A percentile compares a stretch with the other conserved stretches of the same genome.
These are phyloP conservation scores for Drusus annulatus DNA, from an alignment of 1,140 invertebrate species.

Conservation along the genomic window DNA sequence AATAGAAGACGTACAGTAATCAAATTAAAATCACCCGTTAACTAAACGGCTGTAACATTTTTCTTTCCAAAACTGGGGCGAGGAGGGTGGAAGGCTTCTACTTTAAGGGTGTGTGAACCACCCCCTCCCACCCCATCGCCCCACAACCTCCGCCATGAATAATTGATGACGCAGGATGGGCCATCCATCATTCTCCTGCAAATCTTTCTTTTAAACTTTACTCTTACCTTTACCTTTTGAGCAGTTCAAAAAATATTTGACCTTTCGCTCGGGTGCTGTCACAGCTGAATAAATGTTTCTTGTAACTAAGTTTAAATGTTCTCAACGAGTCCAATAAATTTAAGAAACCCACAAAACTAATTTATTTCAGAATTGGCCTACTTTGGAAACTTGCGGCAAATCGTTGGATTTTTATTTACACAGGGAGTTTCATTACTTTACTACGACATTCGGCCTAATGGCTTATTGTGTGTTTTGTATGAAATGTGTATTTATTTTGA, in stretches of 20 bases:
- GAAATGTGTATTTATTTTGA: no score
- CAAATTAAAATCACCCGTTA: conserved; percentile 51
- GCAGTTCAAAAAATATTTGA: conserved; percentile 43
- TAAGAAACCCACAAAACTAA: conserved; percentile 14
- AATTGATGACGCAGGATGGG: conserved; percentile 55
- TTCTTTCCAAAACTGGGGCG: conserved; percentile 40
- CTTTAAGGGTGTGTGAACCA: no score
- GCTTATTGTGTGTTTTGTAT: no score
- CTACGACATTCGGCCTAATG: no score
- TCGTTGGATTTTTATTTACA: not conserved
- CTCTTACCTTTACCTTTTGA: conserved; percentile 57
- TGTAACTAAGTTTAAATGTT: conserved; percentile 30
- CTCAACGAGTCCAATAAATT: conserved; percentile 22
- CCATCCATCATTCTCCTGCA: conserved; percentile 58
- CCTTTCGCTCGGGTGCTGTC: conserved; percentile 32
- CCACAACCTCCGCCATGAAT: conserved; percentile 48
- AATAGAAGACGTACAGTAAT: conserved; percentile 44
- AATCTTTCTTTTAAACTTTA: conserved; percentile 59
- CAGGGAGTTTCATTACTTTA: no score
- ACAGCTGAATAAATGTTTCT: conserved; percentile 38
- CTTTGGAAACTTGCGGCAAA: conserved; percentile 16
- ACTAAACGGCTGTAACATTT: conserved; percentile 50
- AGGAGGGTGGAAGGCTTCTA: not conserved
- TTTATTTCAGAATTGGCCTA: conserved; percentile 26
- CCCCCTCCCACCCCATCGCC: not conserved